Conservation (phyloP, 1,140 invertebrate genomes). For the Zeugodacus cucurbitae region DNA sequence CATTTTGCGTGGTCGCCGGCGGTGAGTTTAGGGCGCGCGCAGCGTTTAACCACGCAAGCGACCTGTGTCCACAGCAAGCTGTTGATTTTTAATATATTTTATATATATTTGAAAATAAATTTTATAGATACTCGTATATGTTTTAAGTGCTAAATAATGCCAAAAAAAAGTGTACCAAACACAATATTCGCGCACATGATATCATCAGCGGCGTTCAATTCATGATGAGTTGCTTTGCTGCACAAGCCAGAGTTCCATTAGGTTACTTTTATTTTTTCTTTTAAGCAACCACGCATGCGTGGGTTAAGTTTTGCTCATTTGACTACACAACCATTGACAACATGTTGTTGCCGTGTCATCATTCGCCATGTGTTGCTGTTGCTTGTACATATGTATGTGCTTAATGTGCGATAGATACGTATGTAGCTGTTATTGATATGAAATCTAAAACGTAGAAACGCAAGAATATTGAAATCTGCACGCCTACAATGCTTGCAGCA, state of each 20-base stretch:
- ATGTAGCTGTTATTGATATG: not conserved
- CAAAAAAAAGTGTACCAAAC: constrained; percentile 1
- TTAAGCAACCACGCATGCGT: constrained; percentile 29
- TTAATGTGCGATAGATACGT: no score
- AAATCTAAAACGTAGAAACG: not conserved
- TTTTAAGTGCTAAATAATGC: constrained; percentile 31
- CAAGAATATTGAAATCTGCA: not conserved
- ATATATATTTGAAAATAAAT: not conserved
- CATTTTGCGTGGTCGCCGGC: not conserved
- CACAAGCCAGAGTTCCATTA: not conserved
- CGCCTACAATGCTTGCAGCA: not conserved
- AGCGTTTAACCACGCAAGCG: not conserved
- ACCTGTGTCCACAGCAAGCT: not conserved
- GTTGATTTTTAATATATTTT: not conserved
- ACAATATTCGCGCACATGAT: constrained; percentile 12
- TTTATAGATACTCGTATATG: not conserved
- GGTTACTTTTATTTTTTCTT: not conserved
- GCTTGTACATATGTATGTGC: not conserved
- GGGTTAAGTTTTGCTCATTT: constrained; percentile 18
- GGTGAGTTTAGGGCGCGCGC: not conserved
- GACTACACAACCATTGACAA: constrained; percentile 11
- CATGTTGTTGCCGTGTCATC: not conserved
- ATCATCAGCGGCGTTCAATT: not conserved
- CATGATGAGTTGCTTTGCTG: not conserved
- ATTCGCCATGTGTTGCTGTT: not conserved